Conservation (phyloP, 2,888 invertebrate genomes). For the Sphinx pinastri region DNA sequence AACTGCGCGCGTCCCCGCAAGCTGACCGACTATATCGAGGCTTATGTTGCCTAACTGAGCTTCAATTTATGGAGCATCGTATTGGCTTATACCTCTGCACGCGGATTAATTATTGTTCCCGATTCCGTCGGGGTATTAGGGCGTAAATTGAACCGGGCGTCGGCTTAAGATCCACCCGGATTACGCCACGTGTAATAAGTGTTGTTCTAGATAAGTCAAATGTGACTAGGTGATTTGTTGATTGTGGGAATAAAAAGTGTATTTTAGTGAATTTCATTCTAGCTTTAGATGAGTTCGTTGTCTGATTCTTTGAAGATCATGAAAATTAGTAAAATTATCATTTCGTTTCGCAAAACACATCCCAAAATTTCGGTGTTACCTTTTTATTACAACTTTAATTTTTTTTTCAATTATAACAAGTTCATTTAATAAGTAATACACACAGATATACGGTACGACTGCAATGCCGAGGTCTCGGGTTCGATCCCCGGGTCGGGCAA, state of each 20-base stretch:
- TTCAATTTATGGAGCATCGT: constrained; percentile 41
- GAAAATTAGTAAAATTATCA: no score
- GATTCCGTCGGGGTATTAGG: constrained; percentile 41
- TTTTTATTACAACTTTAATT: no score
- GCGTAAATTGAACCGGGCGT: constrained; percentile 39
- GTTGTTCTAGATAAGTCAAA: constrained; percentile 2
- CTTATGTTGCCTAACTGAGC: constrained; percentile 37
- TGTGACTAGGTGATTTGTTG: neutral
- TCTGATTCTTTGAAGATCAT: no score
- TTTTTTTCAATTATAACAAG: no score
- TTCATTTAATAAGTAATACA: no score
- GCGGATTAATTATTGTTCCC: constrained; percentile 48
- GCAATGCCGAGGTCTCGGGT: no score
- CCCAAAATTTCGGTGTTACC: no score
- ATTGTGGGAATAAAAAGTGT: neutral
- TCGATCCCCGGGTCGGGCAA: no score
- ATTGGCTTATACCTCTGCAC: constrained; percentile 38
- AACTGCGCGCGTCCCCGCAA: neutral
- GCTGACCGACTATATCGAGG: constrained; percentile 9
- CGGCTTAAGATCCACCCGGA: constrained; percentile 23
- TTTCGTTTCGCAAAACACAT: no score
- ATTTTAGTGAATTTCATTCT: neutral
- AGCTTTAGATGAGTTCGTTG: neutral
- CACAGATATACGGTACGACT: no score
- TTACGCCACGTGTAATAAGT: constrained; percentile 3